Percentiles rank a stretch among this genome's conserved stretches.
phyloP scores from a whole-genome alignment of 2,888 invertebrate genomes.

The Trachelus troglodyta region DNA sequence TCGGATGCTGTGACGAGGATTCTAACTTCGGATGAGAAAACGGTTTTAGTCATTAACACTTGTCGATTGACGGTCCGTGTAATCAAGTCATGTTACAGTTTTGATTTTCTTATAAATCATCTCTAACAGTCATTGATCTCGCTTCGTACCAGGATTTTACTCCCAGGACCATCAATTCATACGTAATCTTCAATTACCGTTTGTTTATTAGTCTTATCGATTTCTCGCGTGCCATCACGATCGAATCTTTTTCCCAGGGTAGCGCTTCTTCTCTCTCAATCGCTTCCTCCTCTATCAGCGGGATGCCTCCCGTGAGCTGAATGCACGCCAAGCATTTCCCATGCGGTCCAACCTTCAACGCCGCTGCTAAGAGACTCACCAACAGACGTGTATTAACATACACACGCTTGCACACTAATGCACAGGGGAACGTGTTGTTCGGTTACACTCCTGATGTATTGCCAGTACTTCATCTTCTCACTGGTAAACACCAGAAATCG shows the following conservation, averaged over 20 bases:
- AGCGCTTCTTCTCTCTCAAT: neutral
- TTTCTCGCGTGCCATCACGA: slow-evolving; percentile 18
- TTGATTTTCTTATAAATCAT: neutral
- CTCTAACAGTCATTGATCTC: no score
- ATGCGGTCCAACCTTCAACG: slow-evolving; percentile 10
- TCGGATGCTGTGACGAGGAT: neutral
- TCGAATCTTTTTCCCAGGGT: neutral
- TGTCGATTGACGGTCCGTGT: neutral
- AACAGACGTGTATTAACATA: neutral
- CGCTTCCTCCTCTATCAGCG: neutral
- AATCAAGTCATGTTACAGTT: neutral
- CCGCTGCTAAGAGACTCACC: neutral
- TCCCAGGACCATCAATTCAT: neutral
- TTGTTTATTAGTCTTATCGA: slow-evolving; percentile 26
- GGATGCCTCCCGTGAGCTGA: slow-evolving; percentile 17
- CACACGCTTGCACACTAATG: neutral
- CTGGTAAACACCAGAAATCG: slow-evolving; percentile 45
- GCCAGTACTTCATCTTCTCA: slow-evolving; percentile 35
- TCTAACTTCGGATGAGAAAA: neutral
- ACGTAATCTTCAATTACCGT: slow-evolving; percentile 15
- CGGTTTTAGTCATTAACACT: neutral
- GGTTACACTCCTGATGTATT: slow-evolving; percentile 22
- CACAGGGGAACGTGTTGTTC: slow-evolving; percentile 10
- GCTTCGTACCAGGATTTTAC: no score
- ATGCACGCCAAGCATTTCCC: slow-evolving; percentile 15